These are phyloP conservation scores for Neoascia interrupta DNA, from an alignment of 2,888 invertebrate species.

Conservation along the genomic window DNA sequence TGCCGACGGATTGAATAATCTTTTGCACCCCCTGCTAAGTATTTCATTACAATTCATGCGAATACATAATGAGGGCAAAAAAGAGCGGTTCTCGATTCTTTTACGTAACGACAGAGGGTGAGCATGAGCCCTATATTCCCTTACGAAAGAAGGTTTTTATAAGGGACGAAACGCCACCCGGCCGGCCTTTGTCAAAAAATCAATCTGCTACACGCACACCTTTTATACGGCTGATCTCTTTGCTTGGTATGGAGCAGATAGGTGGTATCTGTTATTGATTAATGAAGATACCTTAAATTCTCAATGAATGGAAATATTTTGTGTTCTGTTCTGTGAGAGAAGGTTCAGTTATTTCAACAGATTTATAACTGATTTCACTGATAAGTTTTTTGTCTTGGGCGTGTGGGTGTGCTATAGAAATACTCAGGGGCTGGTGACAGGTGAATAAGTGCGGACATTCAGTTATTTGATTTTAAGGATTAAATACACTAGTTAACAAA, in stretches of 20 bases:
- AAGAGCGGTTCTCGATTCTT: too few relatives aligned
- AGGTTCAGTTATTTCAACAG: conserved; percentile 46
- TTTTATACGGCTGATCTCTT: conserved; percentile 26
- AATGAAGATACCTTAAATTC: conserved; percentile 30
- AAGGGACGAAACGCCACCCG: conserved; percentile 11
- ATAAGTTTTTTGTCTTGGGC: not conserved
- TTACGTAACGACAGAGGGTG: not conserved
- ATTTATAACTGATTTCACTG: conserved; percentile 19
- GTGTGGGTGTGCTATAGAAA: too few relatives aligned
- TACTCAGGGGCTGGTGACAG: too few relatives aligned
- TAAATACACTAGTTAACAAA: too few relatives aligned
- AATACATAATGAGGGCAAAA: conserved; percentile 39
- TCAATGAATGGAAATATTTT: too few relatives aligned
- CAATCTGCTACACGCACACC: conserved; percentile 52
- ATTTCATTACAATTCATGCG: conserved; percentile 53
- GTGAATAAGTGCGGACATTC: too few relatives aligned
- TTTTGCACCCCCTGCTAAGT: conserved; percentile 50
- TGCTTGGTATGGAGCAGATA: conserved; percentile 2
- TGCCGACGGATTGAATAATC: conserved; percentile 30
- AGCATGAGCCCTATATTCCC: too few relatives aligned
- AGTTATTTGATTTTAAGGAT: too few relatives aligned
- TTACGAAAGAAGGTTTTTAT: too few relatives aligned
- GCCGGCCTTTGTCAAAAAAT: conserved; percentile 50
- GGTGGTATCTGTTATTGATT: conserved; percentile 57
- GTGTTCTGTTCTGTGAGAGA: conserved; percentile 1